Conservation (phyloP, 2,113 vertebrate genomes). For the Ammodytes marinus region DNA sequence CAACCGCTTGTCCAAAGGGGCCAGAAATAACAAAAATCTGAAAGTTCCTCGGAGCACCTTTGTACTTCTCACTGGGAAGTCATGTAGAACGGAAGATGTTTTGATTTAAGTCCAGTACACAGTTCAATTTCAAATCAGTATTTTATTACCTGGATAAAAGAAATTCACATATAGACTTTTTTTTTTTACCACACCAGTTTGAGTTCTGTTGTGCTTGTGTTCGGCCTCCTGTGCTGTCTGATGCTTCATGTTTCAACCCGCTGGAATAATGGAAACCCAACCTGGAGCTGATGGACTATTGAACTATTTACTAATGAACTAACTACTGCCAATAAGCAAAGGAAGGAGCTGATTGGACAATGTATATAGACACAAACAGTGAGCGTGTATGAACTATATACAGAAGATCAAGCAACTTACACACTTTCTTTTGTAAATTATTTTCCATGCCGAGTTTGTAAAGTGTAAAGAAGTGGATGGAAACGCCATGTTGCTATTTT, state of each 20-base stretch:
- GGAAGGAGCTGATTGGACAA: slow-evolving; percentile 69
- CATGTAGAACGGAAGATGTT: no score
- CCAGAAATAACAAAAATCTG: no score
- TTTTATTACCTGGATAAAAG: slow-evolving; percentile 18
- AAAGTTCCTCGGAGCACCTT: no score
- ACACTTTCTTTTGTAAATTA: slow-evolving; percentile 20
- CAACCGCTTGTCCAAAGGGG: no score
- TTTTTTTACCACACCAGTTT: slow-evolving; percentile 34
- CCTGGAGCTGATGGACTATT: slow-evolving; percentile 83
- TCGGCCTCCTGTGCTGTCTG: slow-evolving; percentile 74
- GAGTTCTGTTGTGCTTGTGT: slow-evolving; percentile 66
- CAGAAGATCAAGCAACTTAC: slow-evolving; percentile 27
- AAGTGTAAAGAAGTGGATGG: slow-evolving; percentile 40
- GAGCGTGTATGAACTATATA: slow-evolving; percentile 56
- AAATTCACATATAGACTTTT: neutral
- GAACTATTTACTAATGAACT: slow-evolving; percentile 58
- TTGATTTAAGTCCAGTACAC: slow-evolving; percentile 7
- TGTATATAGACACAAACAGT: slow-evolving; percentile 53
- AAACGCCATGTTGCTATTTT: slow-evolving; percentile 37
- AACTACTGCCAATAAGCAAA: slow-evolving; percentile 60
- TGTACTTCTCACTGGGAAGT: slow-evolving; percentile 1
- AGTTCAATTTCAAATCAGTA: slow-evolving; percentile 3
- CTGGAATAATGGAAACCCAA: slow-evolving; percentile 76
- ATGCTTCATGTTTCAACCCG: slow-evolving; percentile 84
- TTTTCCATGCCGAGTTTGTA: slow-evolving; percentile 21